Evolutionary conservation across 2,113 vertebrate species (phyloP).

Genomic region (Oryzias javanicus): DNA sequence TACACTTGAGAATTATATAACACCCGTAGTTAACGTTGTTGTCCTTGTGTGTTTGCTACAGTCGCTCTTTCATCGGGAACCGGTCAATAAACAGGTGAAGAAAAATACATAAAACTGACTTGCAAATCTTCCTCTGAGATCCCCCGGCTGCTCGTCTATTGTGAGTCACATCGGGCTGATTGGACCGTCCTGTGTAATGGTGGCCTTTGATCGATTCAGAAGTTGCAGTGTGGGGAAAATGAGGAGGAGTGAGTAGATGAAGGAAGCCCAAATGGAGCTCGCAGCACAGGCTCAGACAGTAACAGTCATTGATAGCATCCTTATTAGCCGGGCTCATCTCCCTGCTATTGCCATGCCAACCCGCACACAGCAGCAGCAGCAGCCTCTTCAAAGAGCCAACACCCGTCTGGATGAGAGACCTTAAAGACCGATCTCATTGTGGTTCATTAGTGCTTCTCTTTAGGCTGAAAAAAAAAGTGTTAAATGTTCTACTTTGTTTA

Average conservation of each 20-base stretch:
- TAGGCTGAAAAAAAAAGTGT: no score
- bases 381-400: slow-evolving; percentile 41
- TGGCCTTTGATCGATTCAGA: slow-evolving; percentile 41
- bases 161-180: slow-evolving; percentile 44
- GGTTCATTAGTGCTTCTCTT: slow-evolving; percentile 9
- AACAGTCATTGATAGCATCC: slow-evolving; percentile 26
- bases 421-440: slow-evolving; percentile 14
- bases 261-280: slow-evolving; percentile 40
- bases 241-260: slow-evolving; percentile 31
- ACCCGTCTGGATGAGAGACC: slow-evolving; percentile 1
- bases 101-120: slow-evolving; percentile 10
- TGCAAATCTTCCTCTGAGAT: slow-evolving; percentile 6
- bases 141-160: slow-evolving; percentile 20
- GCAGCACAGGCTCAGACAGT: slow-evolving; percentile 16
- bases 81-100: slow-evolving; percentile 36
- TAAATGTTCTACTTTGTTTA: no score
- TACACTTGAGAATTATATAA: slow-evolving; percentile 5
- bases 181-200: slow-evolving; percentile 32
- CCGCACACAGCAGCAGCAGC: slow-evolving; percentile 22
- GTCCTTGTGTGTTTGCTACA: slow-evolving; percentile 4
- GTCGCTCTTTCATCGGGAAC: slow-evolving; percentile 21
- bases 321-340: slow-evolving; percentile 26
- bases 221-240: slow-evolving; percentile 31
- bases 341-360: slow-evolving; percentile 34
- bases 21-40: slow-evolving; percentile 3